phyloP scores from a whole-genome alignment of 2,113 vertebrate genomes.

The Erpornis zantholeuca region DNA sequence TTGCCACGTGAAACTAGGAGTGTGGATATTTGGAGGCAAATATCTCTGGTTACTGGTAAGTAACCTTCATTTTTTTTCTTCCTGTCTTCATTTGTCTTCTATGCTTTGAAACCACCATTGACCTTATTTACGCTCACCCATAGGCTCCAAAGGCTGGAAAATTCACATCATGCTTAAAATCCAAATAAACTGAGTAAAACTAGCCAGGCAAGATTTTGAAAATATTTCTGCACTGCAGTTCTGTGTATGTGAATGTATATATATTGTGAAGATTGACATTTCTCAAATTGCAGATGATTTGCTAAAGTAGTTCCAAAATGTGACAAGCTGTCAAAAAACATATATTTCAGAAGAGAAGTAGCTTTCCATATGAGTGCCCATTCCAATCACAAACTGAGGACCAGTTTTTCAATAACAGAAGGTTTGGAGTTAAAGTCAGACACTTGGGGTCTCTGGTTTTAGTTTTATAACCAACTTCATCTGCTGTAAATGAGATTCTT shows the following conservation, averaged over 20 bases:
- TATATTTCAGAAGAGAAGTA: constrained; percentile 42
- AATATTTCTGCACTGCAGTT: constrained; percentile 64
- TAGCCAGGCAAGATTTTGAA: constrained; percentile 52
- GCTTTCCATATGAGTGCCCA: constrained; percentile 39
- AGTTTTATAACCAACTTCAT: not conserved
- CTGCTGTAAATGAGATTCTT: constrained; percentile 26
- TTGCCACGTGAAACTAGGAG: constrained; percentile 45
- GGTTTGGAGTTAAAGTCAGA: constrained; percentile 52
- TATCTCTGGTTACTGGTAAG: constrained; percentile 59
- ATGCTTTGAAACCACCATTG: constrained; percentile 58
- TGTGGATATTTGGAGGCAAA: constrained; percentile 55
- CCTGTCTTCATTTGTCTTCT: constrained; percentile 66
- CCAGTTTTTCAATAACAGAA: constrained; percentile 43
- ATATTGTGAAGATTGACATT: constrained; percentile 64
- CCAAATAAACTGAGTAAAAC: constrained; percentile 29
- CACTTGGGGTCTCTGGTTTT: constrained; percentile 38
- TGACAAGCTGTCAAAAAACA: constrained; percentile 61
- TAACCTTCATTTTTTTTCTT: constrained; percentile 52
- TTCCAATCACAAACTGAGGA: constrained; percentile 41
- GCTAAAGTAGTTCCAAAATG: constrained; percentile 66
- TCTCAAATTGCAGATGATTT: constrained; percentile 70
- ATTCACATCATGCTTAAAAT: constrained; percentile 55
- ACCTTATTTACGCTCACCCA: constrained; percentile 43
- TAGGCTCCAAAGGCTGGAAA: constrained; percentile 50
- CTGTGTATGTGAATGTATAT: constrained; percentile 45